Conservation (phyloP, 2,888 invertebrate species). For the Brachyopa scutellaris region DNA sequence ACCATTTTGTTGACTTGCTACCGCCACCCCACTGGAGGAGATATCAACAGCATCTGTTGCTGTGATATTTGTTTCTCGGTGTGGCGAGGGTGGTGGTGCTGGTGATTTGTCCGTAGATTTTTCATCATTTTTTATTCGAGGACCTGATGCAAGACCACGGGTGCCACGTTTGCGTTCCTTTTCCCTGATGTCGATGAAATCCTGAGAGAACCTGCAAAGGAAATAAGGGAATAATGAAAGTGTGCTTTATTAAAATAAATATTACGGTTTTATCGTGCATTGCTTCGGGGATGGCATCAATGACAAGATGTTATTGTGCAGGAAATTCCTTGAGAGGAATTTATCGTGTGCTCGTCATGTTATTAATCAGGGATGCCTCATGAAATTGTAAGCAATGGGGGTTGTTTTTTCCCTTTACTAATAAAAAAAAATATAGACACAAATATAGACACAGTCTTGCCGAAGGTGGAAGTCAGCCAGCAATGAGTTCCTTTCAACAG, state of each 20-base stretch:
- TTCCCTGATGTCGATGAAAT: constrained; percentile 96
- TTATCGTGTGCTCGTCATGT: constrained; percentile 44
- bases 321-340: constrained; percentile 54
- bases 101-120: constrained; percentile 61
- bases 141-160: constrained; percentile 83
- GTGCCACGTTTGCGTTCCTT: constrained; percentile 93
- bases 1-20: constrained; percentile 67
- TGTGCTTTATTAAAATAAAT: constrained; percentile 66
- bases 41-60: constrained; percentile 69
- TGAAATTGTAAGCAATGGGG: constrained; percentile 13
- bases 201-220: constrained; percentile 91
- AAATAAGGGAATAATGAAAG: constrained; percentile 63
- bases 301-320: constrained; percentile 27
- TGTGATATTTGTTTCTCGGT: constrained; percentile 66
- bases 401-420: background rate
- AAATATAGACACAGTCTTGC: background rate
- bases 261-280: constrained; percentile 45
- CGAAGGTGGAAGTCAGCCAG: too few species aligned
- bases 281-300: background rate
- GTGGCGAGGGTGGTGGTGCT: constrained; percentile 41
- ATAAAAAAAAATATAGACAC: background rate
- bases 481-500: too few species aligned
- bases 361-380: constrained; percentile 40
- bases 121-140: constrained; percentile 73
- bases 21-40: constrained; percentile 33